Percentiles rank a stretch among this genome's conserved stretches.
These are phyloP conservation scores for Octopus bimaculoides DNA, from an alignment of 1,140 invertebrate species.

Conservation along the genomic window DNA sequence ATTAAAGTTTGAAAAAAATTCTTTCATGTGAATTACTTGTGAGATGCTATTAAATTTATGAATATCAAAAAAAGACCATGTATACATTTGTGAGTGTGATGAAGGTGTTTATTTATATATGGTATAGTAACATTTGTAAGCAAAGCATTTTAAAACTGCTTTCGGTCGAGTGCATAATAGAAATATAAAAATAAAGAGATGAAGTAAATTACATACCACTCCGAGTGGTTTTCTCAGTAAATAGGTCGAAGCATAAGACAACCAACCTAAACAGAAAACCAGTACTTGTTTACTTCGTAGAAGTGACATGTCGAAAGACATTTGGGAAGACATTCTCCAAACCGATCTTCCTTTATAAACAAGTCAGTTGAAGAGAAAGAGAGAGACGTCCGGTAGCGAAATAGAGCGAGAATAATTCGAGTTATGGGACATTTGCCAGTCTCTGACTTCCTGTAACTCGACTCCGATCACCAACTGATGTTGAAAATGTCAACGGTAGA, in stretches of 20 bases:
- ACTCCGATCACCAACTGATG: no score
- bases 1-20: no score
- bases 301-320: background rate
- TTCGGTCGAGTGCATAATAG: background rate
- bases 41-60: background rate
- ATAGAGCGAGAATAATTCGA: no score
- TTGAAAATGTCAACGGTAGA: no score
- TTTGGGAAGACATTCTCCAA: background rate
- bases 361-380: no score
- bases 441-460: no score
- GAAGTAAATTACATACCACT: slow-evolving; percentile 43
- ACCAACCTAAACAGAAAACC: slow-evolving; percentile 56
- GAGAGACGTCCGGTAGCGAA: no score
- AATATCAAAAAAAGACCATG: background rate
- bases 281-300: slow-evolving; percentile 40
- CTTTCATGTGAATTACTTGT: no score
- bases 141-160: background rate
- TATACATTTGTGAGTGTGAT: background rate
- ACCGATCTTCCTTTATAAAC: no score
- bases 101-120: background rate
- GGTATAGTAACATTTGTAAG: background rate
- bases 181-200: background rate
- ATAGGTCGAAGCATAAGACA: slow-evolving; percentile 59
- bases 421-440: no score
- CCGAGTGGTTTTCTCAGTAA: slow-evolving; percentile 60